Evolutionary conservation across 2,888 invertebrate genomes (phyloP).

Genomic region (Oscheius onirici): DNA sequence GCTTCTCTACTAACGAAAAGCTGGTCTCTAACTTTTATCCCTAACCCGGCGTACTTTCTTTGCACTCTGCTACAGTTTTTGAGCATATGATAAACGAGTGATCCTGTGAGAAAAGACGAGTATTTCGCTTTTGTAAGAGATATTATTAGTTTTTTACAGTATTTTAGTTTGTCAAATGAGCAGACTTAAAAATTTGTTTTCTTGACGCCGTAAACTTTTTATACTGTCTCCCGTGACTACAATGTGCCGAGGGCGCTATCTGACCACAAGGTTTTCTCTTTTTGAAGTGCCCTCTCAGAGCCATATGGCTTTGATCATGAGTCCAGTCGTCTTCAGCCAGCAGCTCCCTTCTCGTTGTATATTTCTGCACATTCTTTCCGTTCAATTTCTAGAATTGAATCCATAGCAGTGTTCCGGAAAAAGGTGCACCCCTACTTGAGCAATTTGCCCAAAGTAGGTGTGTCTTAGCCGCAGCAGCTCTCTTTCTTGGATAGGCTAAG

Average conservation of each 20-base stretch:
- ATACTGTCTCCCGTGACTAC: too few relatives aligned
- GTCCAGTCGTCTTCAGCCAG: neutral
- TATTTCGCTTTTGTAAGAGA: too few relatives aligned
- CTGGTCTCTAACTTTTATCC: too few relatives aligned
- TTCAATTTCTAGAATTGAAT: conserved; percentile 12
- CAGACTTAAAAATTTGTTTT: too few relatives aligned
- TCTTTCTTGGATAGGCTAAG: conserved; percentile 23
- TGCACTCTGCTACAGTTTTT: too few relatives aligned
- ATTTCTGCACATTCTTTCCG: neutral
- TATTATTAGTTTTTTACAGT: too few relatives aligned
- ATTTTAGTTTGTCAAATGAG: too few relatives aligned
- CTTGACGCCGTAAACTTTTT: too few relatives aligned
- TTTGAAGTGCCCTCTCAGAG: conserved; percentile 7
- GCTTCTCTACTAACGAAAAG: too few relatives aligned
- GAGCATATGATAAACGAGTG: too few relatives aligned
- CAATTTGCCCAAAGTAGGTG: conserved; percentile 7
- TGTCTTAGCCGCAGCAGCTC: neutral
- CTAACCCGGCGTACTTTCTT: too few relatives aligned
- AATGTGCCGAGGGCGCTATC: neutral
- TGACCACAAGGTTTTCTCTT: conserved; percentile 4
- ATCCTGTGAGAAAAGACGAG: too few relatives aligned
- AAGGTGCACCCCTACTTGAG: conserved; percentile 9
- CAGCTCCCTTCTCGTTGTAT: neutral
- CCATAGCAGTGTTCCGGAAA: conserved; percentile 12
- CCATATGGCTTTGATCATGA: neutral